Conservation (phyloP, 2,113 vertebrate species). For the Hippopotamus amphibius region DNA sequence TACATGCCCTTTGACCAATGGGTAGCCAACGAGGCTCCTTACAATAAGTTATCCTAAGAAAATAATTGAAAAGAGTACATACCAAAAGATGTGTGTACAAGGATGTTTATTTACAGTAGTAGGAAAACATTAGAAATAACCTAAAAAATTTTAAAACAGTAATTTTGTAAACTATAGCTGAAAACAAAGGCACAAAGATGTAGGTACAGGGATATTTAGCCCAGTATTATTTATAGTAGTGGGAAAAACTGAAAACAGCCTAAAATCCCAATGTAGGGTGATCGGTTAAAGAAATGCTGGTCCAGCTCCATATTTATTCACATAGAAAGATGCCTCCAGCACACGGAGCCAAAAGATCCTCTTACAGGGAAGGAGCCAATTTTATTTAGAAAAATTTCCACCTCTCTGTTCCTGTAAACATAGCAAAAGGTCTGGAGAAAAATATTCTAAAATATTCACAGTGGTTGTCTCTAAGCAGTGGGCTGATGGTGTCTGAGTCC, state of each 20-base stretch:
- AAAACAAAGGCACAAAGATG: not conserved
- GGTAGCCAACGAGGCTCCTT: not conserved
- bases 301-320: not conserved
- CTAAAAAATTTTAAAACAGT: not conserved
- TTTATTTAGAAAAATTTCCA: slow-evolving; percentile 28
- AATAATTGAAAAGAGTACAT: not conserved
- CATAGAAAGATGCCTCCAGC: not conserved
- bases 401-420: not conserved
- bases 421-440: not conserved
- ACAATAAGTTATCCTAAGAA: not conserved
- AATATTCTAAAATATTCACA: not conserved
- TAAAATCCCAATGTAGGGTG: not conserved
- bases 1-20: not conserved
- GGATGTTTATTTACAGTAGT: not conserved
- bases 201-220: not conserved
- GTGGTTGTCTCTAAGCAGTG: not conserved
- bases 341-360: not conserved
- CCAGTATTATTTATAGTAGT: not conserved
- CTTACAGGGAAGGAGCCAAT: not conserved
- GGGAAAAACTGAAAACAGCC: slow-evolving; percentile 30
- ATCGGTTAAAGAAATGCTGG: not conserved
- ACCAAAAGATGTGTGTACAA: not conserved
- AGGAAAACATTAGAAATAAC: slow-evolving; percentile 34
- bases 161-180: slow-evolving; percentile 30
- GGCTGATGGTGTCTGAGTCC: not conserved